A percentile compares a stretch with the other conserved stretches of the same genome.
Evolutionary conservation across 2,113 vertebrate species (phyloP).

Genomic region (Nipponia nippon): DNA sequence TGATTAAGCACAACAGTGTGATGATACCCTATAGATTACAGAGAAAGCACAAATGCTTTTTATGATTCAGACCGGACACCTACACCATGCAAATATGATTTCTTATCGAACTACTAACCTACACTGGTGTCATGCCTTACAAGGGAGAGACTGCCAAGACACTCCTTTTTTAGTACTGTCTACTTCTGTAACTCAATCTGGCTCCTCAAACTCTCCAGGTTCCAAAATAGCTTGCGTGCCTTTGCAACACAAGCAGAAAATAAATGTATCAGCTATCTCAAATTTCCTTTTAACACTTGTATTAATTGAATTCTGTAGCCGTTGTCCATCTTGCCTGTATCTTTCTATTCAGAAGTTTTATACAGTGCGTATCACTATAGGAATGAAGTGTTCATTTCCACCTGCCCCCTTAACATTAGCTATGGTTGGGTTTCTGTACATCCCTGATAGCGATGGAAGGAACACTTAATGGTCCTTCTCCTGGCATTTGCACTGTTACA

Average conservation of each 20-base stretch:
- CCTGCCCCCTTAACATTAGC: background rate
- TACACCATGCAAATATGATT: accelerated
- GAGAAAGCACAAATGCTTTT: background rate
- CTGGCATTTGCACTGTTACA: background rate
- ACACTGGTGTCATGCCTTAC: background rate
- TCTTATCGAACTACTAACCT: background rate
- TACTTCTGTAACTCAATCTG: background rate
- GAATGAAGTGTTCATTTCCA: background rate
- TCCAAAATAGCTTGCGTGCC: background rate
- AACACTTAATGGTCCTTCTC: constrained; percentile 10
- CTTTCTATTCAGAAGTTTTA: background rate
- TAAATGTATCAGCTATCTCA: background rate
- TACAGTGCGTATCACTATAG: accelerated
- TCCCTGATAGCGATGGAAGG: background rate
- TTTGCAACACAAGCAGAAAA: background rate
- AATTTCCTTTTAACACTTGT: background rate
- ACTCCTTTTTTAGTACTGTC: background rate
- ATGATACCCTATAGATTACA: background rate
- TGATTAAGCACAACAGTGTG: background rate
- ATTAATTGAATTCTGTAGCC: background rate
- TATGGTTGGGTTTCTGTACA: background rate
- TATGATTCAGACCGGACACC: background rate
- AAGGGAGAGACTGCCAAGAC: background rate
- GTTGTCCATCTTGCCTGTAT: background rate
- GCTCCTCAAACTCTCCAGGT: background rate